Conservation (phyloP, 2,797 vertebrate species). For the Phoeniculus purpureus region DNA sequence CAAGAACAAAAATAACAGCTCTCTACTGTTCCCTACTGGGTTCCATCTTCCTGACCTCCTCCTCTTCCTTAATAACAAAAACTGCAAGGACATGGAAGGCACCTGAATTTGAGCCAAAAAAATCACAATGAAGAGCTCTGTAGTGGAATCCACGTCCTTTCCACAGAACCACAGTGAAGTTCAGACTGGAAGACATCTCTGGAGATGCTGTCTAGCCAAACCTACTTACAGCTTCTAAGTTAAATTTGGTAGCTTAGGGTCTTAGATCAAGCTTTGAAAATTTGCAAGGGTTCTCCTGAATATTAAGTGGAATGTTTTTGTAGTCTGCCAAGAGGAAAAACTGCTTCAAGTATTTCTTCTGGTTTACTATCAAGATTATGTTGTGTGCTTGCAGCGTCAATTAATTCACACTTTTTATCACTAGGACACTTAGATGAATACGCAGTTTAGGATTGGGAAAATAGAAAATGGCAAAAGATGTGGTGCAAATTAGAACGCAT, state of each 20-base stretch:
- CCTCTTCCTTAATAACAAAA: neutral
- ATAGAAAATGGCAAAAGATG: neutral
- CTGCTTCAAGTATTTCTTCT: neutral
- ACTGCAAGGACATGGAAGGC: neutral
- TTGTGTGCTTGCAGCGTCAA: neutral
- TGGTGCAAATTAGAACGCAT: neutral
- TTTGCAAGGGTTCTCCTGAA: neutral
- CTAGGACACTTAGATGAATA: neutral
- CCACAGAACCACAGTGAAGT: neutral
- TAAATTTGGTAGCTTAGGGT: neutral
- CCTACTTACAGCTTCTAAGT: neutral
- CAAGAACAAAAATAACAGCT: neutral
- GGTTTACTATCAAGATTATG: neutral
- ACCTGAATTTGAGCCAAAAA: neutral
- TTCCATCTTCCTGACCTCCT: neutral
- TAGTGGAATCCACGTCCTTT: neutral
- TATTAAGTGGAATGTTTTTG: neutral
- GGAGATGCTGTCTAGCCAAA: neutral
- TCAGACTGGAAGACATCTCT: neutral
- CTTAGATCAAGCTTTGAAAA: constrained; percentile 10
- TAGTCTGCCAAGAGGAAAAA: neutral
- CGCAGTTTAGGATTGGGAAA: neutral
- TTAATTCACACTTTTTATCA: neutral
- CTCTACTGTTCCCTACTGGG: neutral
- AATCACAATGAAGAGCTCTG: neutral